Percentiles rank a stretch among this genome's conserved stretches.
phyloP scores from a whole-genome alignment of 1,140 invertebrate species.

The Zophobas atratus region DNA sequence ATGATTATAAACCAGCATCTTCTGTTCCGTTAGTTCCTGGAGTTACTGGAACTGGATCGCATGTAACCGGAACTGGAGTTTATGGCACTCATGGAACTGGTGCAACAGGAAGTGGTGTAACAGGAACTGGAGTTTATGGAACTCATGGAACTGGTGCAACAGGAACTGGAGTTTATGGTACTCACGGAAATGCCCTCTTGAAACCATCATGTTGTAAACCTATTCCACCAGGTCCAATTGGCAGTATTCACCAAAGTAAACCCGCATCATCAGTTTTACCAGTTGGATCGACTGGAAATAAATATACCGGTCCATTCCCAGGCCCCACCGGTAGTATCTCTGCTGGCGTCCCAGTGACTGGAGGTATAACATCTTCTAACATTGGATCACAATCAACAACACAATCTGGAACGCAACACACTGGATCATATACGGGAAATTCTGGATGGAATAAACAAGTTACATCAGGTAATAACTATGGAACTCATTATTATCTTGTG shows the following conservation, averaged over 20 bases:
- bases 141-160: too few relatives aligned
- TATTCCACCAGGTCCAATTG: too few relatives aligned
- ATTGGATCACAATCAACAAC: conserved; percentile 18
- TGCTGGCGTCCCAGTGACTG: conserved; percentile 51
- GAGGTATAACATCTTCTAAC: conserved; percentile 9
- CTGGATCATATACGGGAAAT: background rate
- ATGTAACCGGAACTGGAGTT: too few relatives aligned
- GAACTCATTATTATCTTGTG: conserved; percentile 7
- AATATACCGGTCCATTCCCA: conserved; percentile 58
- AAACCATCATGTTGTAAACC: too few relatives aligned
- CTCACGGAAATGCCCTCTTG: too few relatives aligned
- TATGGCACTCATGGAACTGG: too few relatives aligned
- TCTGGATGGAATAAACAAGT: conserved; percentile 4
- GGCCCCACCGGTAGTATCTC: conserved; percentile 59
- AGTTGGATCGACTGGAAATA: conserved; percentile 16
- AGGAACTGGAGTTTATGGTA: too few relatives aligned
- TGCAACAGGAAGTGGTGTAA: too few relatives aligned
- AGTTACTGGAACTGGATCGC: background rate
- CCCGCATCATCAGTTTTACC: background rate
- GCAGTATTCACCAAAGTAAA: background rate
- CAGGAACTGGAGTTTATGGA: too few relatives aligned
- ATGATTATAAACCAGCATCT: conserved; percentile 52
- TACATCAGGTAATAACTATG: conserved; percentile 12
- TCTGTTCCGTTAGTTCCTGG: background rate
- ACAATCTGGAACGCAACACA: background rate